Conservation (phyloP, 2,888 invertebrate species). For the Acleris sparsana region DNA sequence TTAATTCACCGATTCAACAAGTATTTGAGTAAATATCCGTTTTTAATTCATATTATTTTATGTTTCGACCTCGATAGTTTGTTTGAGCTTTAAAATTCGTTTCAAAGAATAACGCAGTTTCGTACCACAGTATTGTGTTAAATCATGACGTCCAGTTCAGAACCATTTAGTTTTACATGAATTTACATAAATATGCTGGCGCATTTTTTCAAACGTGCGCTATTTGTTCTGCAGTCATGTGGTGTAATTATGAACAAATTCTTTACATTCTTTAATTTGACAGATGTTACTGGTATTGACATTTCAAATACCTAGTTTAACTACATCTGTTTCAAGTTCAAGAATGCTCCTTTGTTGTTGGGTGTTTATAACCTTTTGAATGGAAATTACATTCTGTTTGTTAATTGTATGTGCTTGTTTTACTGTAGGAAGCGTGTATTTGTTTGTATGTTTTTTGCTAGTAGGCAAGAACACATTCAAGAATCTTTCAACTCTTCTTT, state of each 20-base stretch:
- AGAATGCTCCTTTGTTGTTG: no score
- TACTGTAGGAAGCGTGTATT: no score
- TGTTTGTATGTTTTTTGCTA: no score
- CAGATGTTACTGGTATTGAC: slow-evolving; percentile 23
- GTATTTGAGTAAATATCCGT: no score
- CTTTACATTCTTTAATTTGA: slow-evolving; percentile 21
- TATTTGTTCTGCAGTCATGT: slow-evolving; percentile 12
- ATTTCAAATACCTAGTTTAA: slow-evolving; percentile 4
- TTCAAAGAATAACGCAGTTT: not conserved
- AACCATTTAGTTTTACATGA: slow-evolving; percentile 8
- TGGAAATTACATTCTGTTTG: no score
- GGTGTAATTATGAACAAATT: slow-evolving; percentile 18
- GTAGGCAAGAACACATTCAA: no score
- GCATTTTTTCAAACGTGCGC: not conserved
- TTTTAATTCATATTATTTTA: not conserved
- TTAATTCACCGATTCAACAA: no score
- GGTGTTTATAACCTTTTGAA: no score
- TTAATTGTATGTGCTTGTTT: no score
- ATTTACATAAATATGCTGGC: slow-evolving; percentile 12
- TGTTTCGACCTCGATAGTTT: not conserved
- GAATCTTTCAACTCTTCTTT: no score
- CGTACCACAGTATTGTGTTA: not conserved
- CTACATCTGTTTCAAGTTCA: no score
- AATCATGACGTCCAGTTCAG: not conserved
- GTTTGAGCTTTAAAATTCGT: not conserved